phyloP scores from a whole-genome alignment of 2,113 vertebrate species.

The Addax nasomaculatus region DNA sequence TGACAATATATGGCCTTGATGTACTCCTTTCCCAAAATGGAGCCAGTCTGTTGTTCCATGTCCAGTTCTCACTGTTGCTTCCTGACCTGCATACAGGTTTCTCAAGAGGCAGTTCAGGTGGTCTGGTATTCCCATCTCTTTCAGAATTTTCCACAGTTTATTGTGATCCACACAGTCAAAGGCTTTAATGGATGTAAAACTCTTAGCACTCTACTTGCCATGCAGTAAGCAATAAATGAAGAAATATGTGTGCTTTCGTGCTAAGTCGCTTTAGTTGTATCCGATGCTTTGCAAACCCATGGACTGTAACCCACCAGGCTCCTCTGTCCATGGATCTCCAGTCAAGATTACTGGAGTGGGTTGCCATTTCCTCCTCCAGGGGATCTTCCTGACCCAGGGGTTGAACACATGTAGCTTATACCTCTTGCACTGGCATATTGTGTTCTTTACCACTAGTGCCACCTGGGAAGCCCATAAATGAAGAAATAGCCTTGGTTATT shows the following conservation, averaged over 20 bases:
- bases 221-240: neutral
- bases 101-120: neutral
- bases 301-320: neutral
- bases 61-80: neutral
- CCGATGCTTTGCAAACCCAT: neutral
- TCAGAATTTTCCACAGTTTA: neutral
- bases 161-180: neutral
- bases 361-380: neutral
- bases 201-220: neutral
- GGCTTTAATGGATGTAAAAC: neutral
- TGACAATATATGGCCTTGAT: neutral
- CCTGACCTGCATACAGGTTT: neutral
- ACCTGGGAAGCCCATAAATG: neutral
- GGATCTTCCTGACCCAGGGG: neutral
- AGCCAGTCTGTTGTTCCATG: neutral
- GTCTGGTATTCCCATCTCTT: neutral
- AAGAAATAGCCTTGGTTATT: neutral
- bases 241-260: neutral
- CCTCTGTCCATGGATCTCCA: neutral
- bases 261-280: neutral
- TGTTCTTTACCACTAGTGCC: neutral
- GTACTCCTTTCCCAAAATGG: no score
- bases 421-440: neutral
- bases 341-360: neutral
- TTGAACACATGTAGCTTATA: neutral